Percentiles rank a stretch among this genome's conserved stretches.
phyloP scores from a whole-genome alignment of 2,888 invertebrate species.

The Cryptus armator region DNA sequence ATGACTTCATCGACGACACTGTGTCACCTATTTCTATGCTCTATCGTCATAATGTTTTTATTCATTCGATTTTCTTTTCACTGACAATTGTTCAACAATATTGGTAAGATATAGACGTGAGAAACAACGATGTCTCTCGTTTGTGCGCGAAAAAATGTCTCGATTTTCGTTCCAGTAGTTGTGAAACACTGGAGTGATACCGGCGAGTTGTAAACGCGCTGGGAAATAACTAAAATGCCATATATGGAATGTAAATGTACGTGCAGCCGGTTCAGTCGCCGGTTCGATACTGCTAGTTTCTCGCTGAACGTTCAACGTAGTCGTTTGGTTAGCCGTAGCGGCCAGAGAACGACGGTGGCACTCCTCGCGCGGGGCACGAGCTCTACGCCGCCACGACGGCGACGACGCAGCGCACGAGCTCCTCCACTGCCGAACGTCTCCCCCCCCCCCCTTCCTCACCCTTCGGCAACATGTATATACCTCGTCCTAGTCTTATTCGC shows the following conservation, averaged over 20 bases:
- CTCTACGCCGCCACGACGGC: constrained; percentile 69
- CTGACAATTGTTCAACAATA: background rate
- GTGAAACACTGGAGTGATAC: background rate
- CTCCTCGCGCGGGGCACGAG: constrained; percentile 62
- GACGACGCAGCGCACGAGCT: constrained; percentile 63
- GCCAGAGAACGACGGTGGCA: constrained; percentile 55
- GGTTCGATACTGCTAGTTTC: constrained; percentile 84
- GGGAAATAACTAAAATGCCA: constrained; percentile 71
- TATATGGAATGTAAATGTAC: constrained; percentile 75
- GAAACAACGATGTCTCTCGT: background rate
- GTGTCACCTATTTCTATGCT: constrained; percentile 35
- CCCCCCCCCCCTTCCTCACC: constrained; percentile 38
- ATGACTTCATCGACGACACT: constrained; percentile 59
- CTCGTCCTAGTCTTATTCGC: constrained; percentile 44
- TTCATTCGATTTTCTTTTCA: constrained; percentile 20
- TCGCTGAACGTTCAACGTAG: constrained; percentile 56
- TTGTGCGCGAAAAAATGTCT: background rate
- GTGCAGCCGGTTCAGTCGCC: constrained; percentile 80
- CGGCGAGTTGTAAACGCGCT: constrained; percentile 12
- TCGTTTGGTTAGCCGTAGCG: background rate
- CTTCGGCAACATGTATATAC: background rate
- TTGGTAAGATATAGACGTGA: background rate
- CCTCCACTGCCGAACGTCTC: constrained; percentile 70
- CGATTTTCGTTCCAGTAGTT: background rate
- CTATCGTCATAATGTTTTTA: constrained; percentile 1